phyloP scores from a whole-genome alignment of 2,888 invertebrate species.

The Podotricha telesiphe region DNA sequence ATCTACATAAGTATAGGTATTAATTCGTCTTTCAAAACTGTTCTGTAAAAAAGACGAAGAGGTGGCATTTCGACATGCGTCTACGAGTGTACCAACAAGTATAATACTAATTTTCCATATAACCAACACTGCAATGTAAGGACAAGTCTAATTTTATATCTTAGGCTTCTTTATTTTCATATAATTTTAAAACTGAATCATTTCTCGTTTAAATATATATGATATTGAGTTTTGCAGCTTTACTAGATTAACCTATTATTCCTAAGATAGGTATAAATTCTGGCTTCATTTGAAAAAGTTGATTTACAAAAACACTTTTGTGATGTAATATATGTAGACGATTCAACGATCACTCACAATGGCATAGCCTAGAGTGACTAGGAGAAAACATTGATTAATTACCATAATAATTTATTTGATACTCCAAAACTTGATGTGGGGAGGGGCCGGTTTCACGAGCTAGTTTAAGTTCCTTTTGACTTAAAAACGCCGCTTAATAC shows the following conservation, averaged over 20 bases:
- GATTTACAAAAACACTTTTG: slow-evolving; percentile 72
- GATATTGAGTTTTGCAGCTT: slow-evolving; percentile 21
- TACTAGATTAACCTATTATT: slow-evolving; percentile 33
- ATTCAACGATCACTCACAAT: slow-evolving; percentile 82
- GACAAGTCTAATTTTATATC: background rate
- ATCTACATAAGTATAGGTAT: slow-evolving; percentile 83
- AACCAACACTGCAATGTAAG: slow-evolving; percentile 44
- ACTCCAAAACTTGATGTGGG: slow-evolving; percentile 80
- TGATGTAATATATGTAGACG: slow-evolving; percentile 67
- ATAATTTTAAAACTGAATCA: background rate
- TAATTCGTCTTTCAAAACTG: slow-evolving; percentile 80
- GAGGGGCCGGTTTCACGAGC: slow-evolving; percentile 74
- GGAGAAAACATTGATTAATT: slow-evolving; percentile 84
- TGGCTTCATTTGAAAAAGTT: slow-evolving; percentile 55
- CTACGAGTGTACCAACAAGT: slow-evolving; percentile 44
- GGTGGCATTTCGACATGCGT: slow-evolving; percentile 66
- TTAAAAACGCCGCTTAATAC: slow-evolving; percentile 56
- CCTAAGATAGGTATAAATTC: slow-evolving; percentile 42
- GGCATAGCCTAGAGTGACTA: slow-evolving; percentile 75
- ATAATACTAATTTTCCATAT: slow-evolving; percentile 71
- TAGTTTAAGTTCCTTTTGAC: slow-evolving; percentile 70
- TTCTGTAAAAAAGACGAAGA: slow-evolving; percentile 71
- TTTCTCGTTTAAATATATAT: background rate
- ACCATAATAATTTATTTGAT: slow-evolving; percentile 84
- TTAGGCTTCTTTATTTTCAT: background rate